These are phyloP conservation scores for Diorhabda elongata DNA, from an alignment of 1,140 invertebrate genomes.

Conservation along the genomic window DNA sequence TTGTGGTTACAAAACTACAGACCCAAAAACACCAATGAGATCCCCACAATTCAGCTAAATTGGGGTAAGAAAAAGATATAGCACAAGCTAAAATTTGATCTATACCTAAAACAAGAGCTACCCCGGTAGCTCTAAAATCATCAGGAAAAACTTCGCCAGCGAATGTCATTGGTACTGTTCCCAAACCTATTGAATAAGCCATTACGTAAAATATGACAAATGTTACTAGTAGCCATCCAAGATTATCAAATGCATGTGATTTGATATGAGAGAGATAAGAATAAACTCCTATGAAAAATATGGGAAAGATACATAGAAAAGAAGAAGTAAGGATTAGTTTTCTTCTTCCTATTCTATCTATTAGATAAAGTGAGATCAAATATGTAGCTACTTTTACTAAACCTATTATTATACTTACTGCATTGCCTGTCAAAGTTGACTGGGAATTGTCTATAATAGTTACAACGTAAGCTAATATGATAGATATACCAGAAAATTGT, in stretches of 20 bases:
- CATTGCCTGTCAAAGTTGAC: too few relatives aligned
- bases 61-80: neutral
- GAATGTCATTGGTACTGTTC: neutral
- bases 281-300: neutral
- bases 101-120: neutral
- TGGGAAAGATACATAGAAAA: neutral
- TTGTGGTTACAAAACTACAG: neutral
- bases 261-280: neutral
- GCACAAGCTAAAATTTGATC: neutral
- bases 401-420: too few relatives aligned
- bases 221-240: neutral
- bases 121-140: neutral
- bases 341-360: neutral
- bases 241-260: neutral
- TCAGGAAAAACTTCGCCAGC: neutral
- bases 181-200: neutral
- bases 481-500: too few relatives aligned
- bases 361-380: conserved; percentile 39
- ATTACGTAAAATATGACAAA: neutral
- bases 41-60: neutral
- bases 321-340: neutral
- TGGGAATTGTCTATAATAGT: too few relatives aligned
- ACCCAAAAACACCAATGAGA: neutral
- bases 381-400: too few relatives aligned
- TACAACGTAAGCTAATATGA: too few relatives aligned